A percentile compares a stretch with the other conserved stretches of the same genome.
phyloP scores from a whole-genome alignment of 1,140 invertebrate species.

The Drosophila bocqueti region DNA sequence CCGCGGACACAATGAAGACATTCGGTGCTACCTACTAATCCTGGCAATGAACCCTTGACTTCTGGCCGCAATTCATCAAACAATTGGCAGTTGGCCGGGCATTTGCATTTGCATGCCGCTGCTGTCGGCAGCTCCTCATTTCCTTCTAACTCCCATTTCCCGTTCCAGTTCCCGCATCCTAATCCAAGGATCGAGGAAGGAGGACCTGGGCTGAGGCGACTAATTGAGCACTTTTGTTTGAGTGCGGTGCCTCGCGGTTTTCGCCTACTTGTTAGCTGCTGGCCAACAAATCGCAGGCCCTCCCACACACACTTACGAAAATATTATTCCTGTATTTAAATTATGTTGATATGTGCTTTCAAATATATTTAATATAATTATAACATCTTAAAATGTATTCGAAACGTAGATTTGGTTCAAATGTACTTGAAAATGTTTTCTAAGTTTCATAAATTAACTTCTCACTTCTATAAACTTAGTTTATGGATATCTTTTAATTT shows the following conservation, averaged over 20 bases:
- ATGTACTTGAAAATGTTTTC: too few relatives aligned
- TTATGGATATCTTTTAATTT: too few relatives aligned
- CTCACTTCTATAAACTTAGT: too few relatives aligned
- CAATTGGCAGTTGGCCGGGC: constrained; percentile 59
- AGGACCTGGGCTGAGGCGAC: constrained; percentile 29
- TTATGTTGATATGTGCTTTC: accelerated
- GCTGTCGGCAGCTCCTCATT: constrained; percentile 26
- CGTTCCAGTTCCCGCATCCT: constrained; percentile 10
- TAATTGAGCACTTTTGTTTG: constrained; percentile 81
- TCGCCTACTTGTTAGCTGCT: constrained; percentile 72
- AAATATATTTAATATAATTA: not conserved
- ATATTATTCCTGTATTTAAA: not conserved
- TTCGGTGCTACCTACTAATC: constrained; percentile 61
- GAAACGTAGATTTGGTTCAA: too few relatives aligned
- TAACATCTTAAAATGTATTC: not conserved
- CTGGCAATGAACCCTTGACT: constrained; percentile 64
- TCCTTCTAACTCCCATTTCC: constrained; percentile 6
- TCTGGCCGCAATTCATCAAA: constrained; percentile 61
- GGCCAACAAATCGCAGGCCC: constrained; percentile 26
- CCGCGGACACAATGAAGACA: constrained; percentile 52
- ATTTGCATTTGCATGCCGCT: constrained; percentile 55
- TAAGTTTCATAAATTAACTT: too few relatives aligned
- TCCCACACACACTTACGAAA: constrained; percentile 24
- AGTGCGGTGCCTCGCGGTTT: constrained; percentile 63
- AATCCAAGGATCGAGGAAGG: constrained; percentile 25